phyloP scores from a whole-genome alignment of 2,113 vertebrate genomes.

The Empidonax alnorum region DNA sequence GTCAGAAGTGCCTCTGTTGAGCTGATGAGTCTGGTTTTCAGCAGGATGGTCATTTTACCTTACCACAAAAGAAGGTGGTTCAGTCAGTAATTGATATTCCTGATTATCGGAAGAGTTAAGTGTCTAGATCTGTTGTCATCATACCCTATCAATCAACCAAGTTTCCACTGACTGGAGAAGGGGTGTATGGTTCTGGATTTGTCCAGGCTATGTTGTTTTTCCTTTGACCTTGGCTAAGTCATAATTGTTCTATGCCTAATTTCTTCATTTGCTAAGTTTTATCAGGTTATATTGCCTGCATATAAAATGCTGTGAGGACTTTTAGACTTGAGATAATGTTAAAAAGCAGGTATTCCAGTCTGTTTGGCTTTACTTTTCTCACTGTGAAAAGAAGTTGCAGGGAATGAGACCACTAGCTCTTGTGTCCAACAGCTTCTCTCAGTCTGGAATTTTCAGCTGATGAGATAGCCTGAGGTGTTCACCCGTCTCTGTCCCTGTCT shows the following conservation, averaged over 20 bases:
- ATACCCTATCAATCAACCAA: background rate
- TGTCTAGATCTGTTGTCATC: background rate
- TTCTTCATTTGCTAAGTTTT: background rate
- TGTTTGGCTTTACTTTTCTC: background rate
- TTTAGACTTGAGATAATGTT: background rate
- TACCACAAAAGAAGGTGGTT: background rate
- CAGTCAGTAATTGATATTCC: background rate
- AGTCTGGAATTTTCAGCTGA: background rate
- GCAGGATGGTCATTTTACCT: background rate
- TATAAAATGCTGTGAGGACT: background rate
- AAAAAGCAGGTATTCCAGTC: background rate
- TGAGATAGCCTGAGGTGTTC: background rate
- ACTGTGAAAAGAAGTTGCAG: background rate
- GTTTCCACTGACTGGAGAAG: background rate
- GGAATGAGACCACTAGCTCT: background rate
- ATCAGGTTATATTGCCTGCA: background rate
- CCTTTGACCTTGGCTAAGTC: background rate
- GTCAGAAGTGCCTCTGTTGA: background rate
- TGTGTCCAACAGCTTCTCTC: background rate
- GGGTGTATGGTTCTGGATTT: background rate
- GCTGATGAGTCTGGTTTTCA: background rate
- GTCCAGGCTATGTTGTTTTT: background rate
- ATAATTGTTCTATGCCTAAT: background rate
- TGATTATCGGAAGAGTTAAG: background rate
- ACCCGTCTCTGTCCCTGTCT: background rate